Percentiles rank a stretch among this genome's conserved stretches.
phyloP scores from a whole-genome alignment of 2,797 vertebrate genomes.

The Ctenopoma kingsleyae region DNA sequence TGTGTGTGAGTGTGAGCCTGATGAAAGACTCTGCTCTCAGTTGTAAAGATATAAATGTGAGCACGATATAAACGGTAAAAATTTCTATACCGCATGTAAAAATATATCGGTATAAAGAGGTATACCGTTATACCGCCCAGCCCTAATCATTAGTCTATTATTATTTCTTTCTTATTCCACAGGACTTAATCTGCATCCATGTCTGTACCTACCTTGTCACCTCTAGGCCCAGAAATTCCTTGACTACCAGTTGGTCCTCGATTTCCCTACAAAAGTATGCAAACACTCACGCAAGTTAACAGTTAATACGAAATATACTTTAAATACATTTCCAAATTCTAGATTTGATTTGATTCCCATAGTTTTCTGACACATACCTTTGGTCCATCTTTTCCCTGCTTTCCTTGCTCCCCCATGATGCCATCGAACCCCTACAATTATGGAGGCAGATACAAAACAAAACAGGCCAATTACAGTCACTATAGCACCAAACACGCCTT shows the following conservation, averaged over 20 bases:
- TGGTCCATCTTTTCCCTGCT: constrained; percentile 79
- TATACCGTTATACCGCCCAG: no score
- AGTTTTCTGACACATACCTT: constrained; percentile 71
- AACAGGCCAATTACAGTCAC: not conserved
- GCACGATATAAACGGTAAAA: no score
- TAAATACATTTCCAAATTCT: not conserved
- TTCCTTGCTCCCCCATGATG: constrained; percentile 80
- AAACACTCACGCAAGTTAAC: not conserved
- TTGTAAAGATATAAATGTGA: no score
- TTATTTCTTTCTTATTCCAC: not conserved
- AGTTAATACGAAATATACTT: not conserved
- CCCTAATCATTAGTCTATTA: not conserved
- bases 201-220: constrained; percentile 76
- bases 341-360: not conserved
- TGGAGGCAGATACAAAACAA: not conserved
- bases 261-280: constrained; percentile 69
- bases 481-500: not conserved
- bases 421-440: constrained; percentile 82
- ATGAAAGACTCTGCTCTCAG: no score
- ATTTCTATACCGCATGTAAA: no score
- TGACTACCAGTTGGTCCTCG: constrained; percentile 73
- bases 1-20: no score
- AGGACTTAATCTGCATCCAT: not conserved
- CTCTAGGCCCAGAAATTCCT: constrained; percentile 75
- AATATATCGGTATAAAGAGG: no score